Conservation (phyloP, 2,888 invertebrate genomes). For the Napeogenes inachia region DNA sequence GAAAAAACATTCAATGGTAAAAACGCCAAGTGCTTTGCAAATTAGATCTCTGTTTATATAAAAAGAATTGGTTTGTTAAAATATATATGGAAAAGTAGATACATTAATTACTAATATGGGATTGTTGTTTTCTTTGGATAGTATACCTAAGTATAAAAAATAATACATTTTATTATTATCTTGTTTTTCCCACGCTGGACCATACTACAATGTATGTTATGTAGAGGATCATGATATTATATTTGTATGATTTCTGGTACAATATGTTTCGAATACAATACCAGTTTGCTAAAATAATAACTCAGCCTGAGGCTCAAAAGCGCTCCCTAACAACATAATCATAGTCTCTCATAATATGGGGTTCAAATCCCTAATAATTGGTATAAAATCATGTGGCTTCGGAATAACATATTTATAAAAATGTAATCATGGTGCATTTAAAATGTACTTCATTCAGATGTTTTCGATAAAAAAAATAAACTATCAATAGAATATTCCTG, state of each 20-base stretch:
- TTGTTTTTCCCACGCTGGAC: conserved; percentile 19
- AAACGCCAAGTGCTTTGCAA: too few species aligned
- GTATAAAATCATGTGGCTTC: conserved; percentile 38
- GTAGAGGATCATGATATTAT: conserved; percentile 20
- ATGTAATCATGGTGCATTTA: background rate
- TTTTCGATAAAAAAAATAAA: too few species aligned
- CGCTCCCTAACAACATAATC: conserved; percentile 48
- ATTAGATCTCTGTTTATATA: too few species aligned
- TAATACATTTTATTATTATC: background rate
- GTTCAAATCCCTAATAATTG: conserved; percentile 38
- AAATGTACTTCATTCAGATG: background rate
- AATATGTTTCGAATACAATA: conserved; percentile 27
- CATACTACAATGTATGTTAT: conserved; percentile 12
- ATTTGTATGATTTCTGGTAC: conserved; percentile 23
- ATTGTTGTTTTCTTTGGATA: background rate
- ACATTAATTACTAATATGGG: too few species aligned
- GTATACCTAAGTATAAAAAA: background rate
- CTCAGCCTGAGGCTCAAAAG: conserved; percentile 35
- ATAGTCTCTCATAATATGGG: conserved; percentile 45
- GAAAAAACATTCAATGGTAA: too few species aligned
- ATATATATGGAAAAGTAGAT: too few species aligned
- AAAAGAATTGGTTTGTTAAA: too few species aligned
- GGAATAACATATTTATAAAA: conserved; percentile 7
- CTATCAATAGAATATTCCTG: conserved; percentile 1
- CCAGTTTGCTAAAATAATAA: conserved; percentile 44